Conservation (phyloP, 2,113 vertebrate genomes). For the Muntiacus reevesi region DNA sequence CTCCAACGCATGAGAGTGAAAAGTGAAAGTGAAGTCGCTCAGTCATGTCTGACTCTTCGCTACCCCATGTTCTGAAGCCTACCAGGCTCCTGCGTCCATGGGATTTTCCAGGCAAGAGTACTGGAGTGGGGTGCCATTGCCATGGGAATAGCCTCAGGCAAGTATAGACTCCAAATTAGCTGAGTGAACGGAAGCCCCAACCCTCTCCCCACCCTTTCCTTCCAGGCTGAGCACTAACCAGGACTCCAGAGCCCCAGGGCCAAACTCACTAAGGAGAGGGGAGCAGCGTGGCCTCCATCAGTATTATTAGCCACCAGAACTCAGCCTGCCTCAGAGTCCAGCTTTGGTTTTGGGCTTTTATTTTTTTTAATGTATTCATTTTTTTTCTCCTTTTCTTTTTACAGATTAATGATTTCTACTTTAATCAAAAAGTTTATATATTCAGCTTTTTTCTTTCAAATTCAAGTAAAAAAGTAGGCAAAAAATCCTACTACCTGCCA, state of each 20-base stretch:
- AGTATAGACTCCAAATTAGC: background rate
- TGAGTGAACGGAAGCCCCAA: background rate
- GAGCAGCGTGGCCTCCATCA: background rate
- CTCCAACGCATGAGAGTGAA: too few relatives aligned
- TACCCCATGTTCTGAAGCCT: too few relatives aligned
- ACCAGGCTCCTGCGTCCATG: too few relatives aligned
- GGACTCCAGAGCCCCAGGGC: too few relatives aligned
- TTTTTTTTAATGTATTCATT: background rate
- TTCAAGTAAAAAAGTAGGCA: background rate
- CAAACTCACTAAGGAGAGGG: background rate
- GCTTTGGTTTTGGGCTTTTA: background rate
- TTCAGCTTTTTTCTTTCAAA: background rate
- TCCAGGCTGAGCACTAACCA: background rate
- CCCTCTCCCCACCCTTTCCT: background rate
- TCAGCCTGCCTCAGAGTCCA: background rate
- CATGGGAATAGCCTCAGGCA: background rate
- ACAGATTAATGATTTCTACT: background rate
- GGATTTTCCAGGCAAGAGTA: too few relatives aligned
- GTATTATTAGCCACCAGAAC: background rate
- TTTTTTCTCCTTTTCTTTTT: background rate
- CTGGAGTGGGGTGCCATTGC: too few relatives aligned
- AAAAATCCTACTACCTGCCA: background rate
- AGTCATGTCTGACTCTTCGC: too few relatives aligned
- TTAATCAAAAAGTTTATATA: background rate
- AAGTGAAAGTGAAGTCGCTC: too few relatives aligned